Percentiles rank a stretch among this genome's conserved stretches.
These are phyloP conservation scores for Aethina tumida DNA, from an alignment of 1,140 invertebrate genomes.

Conservation along the genomic window DNA sequence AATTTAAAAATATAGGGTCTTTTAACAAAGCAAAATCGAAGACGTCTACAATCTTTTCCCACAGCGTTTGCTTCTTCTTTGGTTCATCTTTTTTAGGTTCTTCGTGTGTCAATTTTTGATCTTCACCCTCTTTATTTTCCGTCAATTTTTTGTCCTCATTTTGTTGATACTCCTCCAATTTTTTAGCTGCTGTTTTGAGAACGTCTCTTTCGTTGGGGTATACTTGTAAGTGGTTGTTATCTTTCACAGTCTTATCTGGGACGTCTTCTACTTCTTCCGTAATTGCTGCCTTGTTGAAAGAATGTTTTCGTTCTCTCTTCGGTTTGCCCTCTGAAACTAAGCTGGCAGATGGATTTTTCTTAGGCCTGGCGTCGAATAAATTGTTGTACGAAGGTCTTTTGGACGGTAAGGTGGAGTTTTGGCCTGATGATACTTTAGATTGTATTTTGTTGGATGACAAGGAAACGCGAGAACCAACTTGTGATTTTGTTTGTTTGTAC, in stretches of 20 bases:
- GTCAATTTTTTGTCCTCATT: slow-evolving; percentile 10
- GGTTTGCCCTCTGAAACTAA: slow-evolving; percentile 13
- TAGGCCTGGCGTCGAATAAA: slow-evolving; percentile 27
- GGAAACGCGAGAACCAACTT: slow-evolving; percentile 37
- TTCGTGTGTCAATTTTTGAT: slow-evolving; percentile 4
- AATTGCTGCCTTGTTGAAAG: slow-evolving; percentile 34
- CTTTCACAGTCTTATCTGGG: slow-evolving; percentile 28
- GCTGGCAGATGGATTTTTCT: slow-evolving; percentile 38
- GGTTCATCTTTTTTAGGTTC: slow-evolving; percentile 7
- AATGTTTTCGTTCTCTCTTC: neutral
- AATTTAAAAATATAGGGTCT: slow-evolving; percentile 49
- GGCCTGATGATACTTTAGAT: slow-evolving; percentile 11
- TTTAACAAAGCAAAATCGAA: slow-evolving; percentile 46
- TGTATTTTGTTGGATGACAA: slow-evolving; percentile 31
- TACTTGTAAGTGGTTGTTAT: neutral
- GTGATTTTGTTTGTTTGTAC: slow-evolving; percentile 39
- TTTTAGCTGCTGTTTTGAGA: slow-evolving; percentile 24
- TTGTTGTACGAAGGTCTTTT: slow-evolving; percentile 21
- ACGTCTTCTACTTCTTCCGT: slow-evolving; percentile 40
- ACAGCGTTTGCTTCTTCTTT: slow-evolving; percentile 14
- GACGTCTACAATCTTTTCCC: slow-evolving; percentile 34
- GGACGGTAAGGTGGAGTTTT: slow-evolving; percentile 21
- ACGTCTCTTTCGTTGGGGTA: slow-evolving; percentile 24
- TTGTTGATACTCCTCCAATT: slow-evolving; percentile 21
- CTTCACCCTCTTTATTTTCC: slow-evolving; percentile 10